Evolutionary conservation across 1,140 invertebrate species (phyloP), one percentile per base, ranked within the genome.

Genomic region (Lamellibrachia luymesi): DNA sequence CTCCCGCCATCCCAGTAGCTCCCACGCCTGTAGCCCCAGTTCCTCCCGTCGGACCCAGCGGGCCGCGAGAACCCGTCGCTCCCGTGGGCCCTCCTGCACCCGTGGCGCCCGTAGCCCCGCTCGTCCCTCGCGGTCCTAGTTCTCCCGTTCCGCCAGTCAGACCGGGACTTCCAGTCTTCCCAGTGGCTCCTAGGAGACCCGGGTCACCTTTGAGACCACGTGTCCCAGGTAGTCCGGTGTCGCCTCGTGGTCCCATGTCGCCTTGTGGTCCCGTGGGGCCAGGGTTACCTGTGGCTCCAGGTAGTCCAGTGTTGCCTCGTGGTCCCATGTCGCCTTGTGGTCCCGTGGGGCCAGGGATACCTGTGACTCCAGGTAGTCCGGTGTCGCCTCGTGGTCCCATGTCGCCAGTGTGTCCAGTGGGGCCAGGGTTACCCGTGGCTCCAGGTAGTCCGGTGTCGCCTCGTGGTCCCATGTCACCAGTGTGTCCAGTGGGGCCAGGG

Each of bases 81-180:
- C 64, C 64, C 13, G 64, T 80, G 13, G 64, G 64, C 2, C 64
- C 64, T 17, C 64, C 64, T 22, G 64, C 64, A 4, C 64, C 64
- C 6, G 64, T 80, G 5, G 17, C 13, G 2, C 64, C 64, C 8
- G 64, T 80, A 80, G 64, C 64, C 2, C 64, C 64, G 64, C 6
- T 80, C 4, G 64, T 1, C 25, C 90, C 93, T 0, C 22, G 51
- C 51, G 50, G 52, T 56, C 91, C 91, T 56, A 27, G 38, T 49
- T 27, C 50, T 49, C 93, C 93, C 51, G 92, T 93, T 6, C 98
- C 98, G 93, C 98, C 98, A 95, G 98, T 98, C 95, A 98, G 98
- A 91, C 96, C 96, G 93, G 95, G 95, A 6, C 93, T 90, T 22
- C 98, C 98, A 95, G 95, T 95, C 93, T 96, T 25, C 64, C 93